Base-by-base conservation (phyloP, 2,888 invertebrate species). In the Limnephilus lunatus region DNA sequence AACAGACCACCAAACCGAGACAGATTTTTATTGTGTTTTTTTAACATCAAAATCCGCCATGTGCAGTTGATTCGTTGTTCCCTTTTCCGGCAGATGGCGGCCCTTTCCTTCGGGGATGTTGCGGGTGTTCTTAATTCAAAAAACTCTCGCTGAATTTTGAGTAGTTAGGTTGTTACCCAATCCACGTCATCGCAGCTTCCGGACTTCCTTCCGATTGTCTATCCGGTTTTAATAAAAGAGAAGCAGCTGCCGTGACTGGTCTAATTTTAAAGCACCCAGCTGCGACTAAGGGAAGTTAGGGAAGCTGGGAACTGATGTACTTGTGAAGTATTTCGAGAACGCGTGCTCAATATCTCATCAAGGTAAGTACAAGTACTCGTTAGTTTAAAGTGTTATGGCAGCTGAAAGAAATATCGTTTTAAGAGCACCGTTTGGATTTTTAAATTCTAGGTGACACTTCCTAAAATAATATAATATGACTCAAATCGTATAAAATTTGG, bases 191-290 rank as follows among this genome's bases (percentile, higher is more conserved):
- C 88, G 80, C 87, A 68, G 53, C 53, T 68, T 68, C 88, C 88
- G 88, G 31, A n/a, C 88, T 88, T 88, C 88, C 88, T 48, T 48
- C 85, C 39, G 85, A n/a, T 85, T 85, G 85, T 88, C 88, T 88
- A 30, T 88, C 88, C 80, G 88, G 68, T 88, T 88, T 88, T 80
- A 19, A 30, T 53, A 88, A 88, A 88, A 32, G 53, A 86, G 30
- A 87, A 53, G 80, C 88, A 68, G 88, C 80, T 80, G 53, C 88
- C 68, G 31, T 53, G 32, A 44, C 80, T 53, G 68, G 15, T 88
- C 88, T 88, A 88, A 53, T 53, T 88, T 68, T 88, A 88, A 80
- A 88, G 15, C 53, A 32, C 88, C 68, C 88, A 88, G 53, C 88
- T 88, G 88, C 88, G 31, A 1, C 30, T 48, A 86, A 86, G 35